Conservation (phyloP, 2,797 vertebrate species). For the Hyperoplus immaculatus region DNA sequence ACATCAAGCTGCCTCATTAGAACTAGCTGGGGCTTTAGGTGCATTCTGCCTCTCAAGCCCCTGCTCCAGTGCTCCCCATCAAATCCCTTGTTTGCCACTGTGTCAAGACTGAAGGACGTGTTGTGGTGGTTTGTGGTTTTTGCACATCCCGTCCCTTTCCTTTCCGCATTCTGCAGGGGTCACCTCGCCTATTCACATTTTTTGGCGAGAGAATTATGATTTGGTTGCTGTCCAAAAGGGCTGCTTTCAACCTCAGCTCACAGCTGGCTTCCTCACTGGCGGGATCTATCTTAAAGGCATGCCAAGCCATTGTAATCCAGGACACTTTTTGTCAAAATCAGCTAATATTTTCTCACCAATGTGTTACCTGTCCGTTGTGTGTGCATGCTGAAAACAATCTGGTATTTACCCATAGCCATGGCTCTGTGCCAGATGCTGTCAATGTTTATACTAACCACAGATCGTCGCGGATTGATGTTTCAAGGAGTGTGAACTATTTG, state of each 20-base stretch:
- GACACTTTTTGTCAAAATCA: too few species aligned
- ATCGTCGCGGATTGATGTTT: too few species aligned
- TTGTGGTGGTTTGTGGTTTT: conserved; percentile 63
- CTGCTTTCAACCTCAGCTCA: conserved; percentile 42
- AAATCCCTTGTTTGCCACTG: conserved; percentile 72
- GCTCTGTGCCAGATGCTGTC: too few species aligned
- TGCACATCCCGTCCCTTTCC: conserved; percentile 48
- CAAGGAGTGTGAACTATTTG: too few species aligned
- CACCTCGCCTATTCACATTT: conserved; percentile 53
- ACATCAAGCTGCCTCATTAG: conserved; percentile 84
- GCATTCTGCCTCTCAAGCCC: conserved; percentile 76
- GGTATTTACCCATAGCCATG: too few species aligned
- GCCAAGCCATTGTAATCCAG: too few species aligned
- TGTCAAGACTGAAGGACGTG: conserved; percentile 64
- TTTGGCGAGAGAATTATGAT: conserved; percentile 49
- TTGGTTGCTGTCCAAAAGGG: conserved; percentile 48
- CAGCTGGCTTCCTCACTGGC: conserved; percentile 42
- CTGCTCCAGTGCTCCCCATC: conserved; percentile 62
- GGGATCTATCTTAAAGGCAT: conserved; percentile 18
- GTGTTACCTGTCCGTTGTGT: too few species aligned
- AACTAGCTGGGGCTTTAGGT: conserved; percentile 76
- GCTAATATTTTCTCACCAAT: too few species aligned
- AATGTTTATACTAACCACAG: too few species aligned
- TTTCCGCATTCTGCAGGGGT: conserved; percentile 55
- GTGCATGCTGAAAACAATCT: too few species aligned